Evolutionary conservation across 1,140 invertebrate genomes (phyloP).

Genomic region (Camponotus floridanus): DNA sequence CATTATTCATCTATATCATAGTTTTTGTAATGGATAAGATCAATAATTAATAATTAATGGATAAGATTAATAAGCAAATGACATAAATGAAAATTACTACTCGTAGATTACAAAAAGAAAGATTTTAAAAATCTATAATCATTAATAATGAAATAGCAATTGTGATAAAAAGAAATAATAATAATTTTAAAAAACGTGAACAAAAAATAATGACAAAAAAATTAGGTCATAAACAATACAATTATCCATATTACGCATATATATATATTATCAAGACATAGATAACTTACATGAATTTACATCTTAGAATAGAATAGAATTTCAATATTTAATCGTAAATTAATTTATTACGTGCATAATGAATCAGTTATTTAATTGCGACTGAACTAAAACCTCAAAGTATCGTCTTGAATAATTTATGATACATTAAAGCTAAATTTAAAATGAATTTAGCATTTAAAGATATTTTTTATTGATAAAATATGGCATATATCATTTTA

Average conservation of each 20-base stretch:
- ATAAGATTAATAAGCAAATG: slow-evolving; percentile 18
- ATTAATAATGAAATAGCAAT: not conserved
- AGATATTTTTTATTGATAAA: not conserved
- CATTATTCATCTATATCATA: slow-evolving; percentile 12
- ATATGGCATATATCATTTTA: not conserved
- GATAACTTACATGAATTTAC: not conserved
- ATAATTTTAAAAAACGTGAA: not conserved
- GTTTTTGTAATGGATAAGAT: slow-evolving; percentile 25
- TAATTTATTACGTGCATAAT: slow-evolving; percentile 9
- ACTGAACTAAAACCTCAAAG: not conserved
- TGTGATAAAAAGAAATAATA: slow-evolving; percentile 13
- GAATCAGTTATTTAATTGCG: not conserved
- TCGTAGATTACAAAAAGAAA: slow-evolving; percentile 8
- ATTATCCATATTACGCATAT: not conserved
- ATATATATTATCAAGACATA: not conserved
- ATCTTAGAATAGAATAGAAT: not conserved
- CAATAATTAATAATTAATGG: too few species aligned
- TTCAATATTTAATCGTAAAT: slow-evolving; percentile 1
- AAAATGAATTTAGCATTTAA: not conserved
- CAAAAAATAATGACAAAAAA: not conserved
- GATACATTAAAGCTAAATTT: not conserved
- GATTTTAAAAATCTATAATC: not conserved
- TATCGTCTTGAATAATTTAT: not conserved
- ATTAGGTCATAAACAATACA: not conserved
- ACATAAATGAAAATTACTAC: not conserved